Conservation (phyloP, 2,888 invertebrate genomes). For the Habroteleia sp. region DNA sequence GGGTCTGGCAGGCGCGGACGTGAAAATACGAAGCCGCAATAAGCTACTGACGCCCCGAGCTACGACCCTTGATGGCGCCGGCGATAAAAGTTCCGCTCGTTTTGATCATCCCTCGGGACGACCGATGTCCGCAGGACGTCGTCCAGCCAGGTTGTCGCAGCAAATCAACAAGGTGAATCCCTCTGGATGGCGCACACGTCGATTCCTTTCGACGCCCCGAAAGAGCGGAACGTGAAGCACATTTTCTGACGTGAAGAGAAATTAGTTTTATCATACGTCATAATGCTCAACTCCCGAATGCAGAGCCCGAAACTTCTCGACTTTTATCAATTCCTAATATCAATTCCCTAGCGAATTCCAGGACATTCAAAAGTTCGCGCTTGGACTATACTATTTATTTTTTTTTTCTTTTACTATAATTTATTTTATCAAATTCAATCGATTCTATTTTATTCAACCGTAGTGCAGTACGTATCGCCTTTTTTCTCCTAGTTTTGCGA, state of each 20-base stretch:
- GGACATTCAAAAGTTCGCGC: too few relatives aligned
- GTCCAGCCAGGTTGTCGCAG: conserved; percentile 70
- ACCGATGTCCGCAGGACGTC: conserved; percentile 65
- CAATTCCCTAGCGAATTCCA: too few relatives aligned
- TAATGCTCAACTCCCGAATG: conserved; percentile 41
- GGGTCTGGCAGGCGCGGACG: conserved; percentile 1
- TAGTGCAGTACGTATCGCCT: too few relatives aligned
- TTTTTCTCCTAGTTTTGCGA: too few relatives aligned
- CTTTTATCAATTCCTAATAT: too few relatives aligned
- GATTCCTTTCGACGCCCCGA: conserved; percentile 65
- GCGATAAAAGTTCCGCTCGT: conserved; percentile 72
- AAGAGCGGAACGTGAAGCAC: conserved; percentile 41
- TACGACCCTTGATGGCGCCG: conserved; percentile 38
- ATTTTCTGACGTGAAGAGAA: conserved; percentile 34
- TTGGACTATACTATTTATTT: too few relatives aligned
- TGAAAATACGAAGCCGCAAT: conserved; percentile 8
- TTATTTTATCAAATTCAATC: too few relatives aligned
- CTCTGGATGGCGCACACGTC: conserved; percentile 67
- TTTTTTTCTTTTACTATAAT: too few relatives aligned
- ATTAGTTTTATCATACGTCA: conserved; percentile 55
- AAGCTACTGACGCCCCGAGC: conserved; percentile 17
- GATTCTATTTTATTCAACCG: too few relatives aligned
- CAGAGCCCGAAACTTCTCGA: too few relatives aligned
- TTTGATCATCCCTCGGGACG: conserved; percentile 72
- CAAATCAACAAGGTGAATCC: conserved; percentile 73